Evolutionary conservation across 2,113 vertebrate genomes (phyloP), one percentile per base, ranked within the genome.

Genomic region (Gobiocypris rarus): DNA sequence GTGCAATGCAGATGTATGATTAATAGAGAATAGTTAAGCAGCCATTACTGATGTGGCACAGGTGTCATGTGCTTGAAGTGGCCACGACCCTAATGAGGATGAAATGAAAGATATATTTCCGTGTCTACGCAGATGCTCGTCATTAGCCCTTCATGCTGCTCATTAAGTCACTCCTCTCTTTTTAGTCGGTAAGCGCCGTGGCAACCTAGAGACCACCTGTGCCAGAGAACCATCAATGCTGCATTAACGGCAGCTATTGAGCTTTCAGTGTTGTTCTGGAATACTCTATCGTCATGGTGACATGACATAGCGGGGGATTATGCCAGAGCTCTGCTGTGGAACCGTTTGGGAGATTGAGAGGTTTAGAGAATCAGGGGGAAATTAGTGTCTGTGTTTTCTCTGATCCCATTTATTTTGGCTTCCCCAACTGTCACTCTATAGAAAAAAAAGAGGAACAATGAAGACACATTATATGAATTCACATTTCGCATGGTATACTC

Each of bases 151-250:
- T 78, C 50, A 17, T 78, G 63, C 75, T 43, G 56, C 45, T 71
- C 65, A 58, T 67, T 52, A 70, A 45, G 61, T 70, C 63, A 69
- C 48, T 70, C 31, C 61, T 43, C 75, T 84, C 74, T 28, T 78
- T 38, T 54, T 63, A 54, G 15, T 31, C 45, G 9, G 9, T 6
- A 15, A 58, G 61, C 34, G 1, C 75, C 10, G 75, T 84, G 50
- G 75, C 83, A 84, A 84, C 83, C 7, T 43, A 69, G 63, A 84
- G 83, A 41, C 80, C 80, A 82, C 80, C 80, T 82, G 79, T 82
- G 19, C 13, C 48, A 82, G 63, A 54, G 31, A 70, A 77, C 31
- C 74, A 77, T 69, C 61, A 77, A 5, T 34, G 74, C 34, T 75
- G 83, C 48, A 59, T 67, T 58, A 78, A 70, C 34, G 11, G 48